Conservation (phyloP, 30 jellyfish, hydroid and myxozoan species). For the Phacellophora camtschatica region DNA sequence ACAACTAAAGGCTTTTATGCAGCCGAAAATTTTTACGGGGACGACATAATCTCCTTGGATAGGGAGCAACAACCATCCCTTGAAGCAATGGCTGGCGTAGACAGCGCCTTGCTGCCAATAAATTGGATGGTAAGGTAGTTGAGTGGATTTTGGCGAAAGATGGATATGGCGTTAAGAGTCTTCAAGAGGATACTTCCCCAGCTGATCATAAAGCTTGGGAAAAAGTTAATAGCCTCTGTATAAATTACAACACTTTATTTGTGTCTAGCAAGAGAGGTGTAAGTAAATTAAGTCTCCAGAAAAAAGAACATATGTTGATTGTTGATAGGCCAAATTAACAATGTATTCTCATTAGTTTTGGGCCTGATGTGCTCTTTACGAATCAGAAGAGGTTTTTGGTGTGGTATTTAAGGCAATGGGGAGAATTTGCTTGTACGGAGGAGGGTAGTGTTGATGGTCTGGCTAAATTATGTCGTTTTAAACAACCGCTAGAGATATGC, state of each 20-base stretch:
- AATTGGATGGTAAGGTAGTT: neutral
- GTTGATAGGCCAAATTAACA: neutral
- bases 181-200: no score
- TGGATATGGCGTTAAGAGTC: no score
- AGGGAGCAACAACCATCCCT: neutral
- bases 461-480: neutral
- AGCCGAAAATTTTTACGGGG: neutral
- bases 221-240: no score
- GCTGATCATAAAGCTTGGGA: no score
- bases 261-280: no score
- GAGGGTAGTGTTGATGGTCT: neutral
- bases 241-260: no score
- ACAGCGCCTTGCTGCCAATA: neutral
- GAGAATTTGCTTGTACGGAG: neutral
- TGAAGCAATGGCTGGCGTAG: neutral
- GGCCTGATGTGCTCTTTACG: neutral
- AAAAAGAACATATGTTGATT: no score
- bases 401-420: neutral
- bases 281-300: no score
- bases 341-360: neutral
- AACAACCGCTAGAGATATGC: neutral
- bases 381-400: neutral
- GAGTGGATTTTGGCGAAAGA: no score
- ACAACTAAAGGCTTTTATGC: neutral
- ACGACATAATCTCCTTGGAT: neutral